Conservation (phyloP, 2,888 invertebrate species). For the Ochropleura leucogaster region DNA sequence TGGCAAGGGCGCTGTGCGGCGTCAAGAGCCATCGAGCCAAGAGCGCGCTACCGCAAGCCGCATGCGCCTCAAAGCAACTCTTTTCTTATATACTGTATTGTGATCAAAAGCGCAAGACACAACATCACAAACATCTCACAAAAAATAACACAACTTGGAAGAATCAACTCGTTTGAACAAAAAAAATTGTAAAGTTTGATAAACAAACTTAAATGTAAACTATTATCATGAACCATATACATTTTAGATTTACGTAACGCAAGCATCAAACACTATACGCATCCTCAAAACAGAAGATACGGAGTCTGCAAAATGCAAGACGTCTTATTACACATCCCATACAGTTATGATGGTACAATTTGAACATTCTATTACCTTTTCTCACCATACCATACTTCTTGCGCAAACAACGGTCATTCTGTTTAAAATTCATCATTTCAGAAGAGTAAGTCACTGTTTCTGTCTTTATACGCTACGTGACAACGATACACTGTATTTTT, state of each 20-base stretch:
- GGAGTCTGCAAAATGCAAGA: background rate
- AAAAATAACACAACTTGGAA: background rate
- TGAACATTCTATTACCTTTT: background rate
- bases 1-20: slow-evolving; percentile 79
- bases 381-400: background rate
- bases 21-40: slow-evolving; percentile 86
- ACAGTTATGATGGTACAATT: background rate
- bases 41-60: slow-evolving; percentile 77
- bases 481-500: slow-evolving; percentile 8
- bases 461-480: background rate
- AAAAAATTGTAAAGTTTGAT: background rate
- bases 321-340: background rate
- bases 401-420: background rate
- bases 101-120: slow-evolving; percentile 82
- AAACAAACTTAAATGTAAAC: background rate
- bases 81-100: slow-evolving; percentile 79
- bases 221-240: background rate
- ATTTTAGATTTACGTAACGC: background rate
- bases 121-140: slow-evolving; percentile 45
- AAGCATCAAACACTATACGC: background rate
- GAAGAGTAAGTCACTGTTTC: background rate
- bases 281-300: background rate
- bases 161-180: background rate
- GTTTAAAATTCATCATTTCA: background rate
- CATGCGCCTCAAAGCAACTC: slow-evolving; percentile 84